Percentiles rank a stretch among this genome's conserved stretches.
These are phyloP conservation scores for Bubo blakistoni DNA, from an alignment of 2,113 vertebrate genomes.

Conservation along the genomic window DNA sequence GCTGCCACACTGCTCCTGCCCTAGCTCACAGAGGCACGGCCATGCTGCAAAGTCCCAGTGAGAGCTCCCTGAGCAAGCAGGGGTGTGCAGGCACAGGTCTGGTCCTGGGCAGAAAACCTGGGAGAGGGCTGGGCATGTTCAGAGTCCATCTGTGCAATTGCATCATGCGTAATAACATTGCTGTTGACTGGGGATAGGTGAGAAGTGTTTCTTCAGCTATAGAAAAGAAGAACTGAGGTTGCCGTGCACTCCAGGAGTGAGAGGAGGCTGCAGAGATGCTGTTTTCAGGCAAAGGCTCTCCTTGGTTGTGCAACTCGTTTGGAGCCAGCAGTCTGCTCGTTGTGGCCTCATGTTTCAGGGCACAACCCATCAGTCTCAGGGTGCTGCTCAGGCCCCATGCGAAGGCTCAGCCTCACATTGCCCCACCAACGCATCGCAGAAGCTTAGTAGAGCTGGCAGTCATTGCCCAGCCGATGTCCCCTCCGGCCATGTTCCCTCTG, in stretches of 20 bases:
- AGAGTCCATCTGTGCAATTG: neutral
- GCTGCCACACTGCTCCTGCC: neutral
- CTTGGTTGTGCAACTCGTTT: neutral
- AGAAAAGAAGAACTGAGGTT: neutral
- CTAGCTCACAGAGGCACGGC: neutral
- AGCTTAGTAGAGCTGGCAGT: neutral
- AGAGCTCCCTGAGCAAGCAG: neutral
- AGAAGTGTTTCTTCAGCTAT: neutral
- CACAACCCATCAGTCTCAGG: neutral
- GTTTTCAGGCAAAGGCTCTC: neutral
- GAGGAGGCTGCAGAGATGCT: neutral
- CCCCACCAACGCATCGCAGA: fast-evolving
- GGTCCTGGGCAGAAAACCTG: neutral
- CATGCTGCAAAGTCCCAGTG: fast-evolving
- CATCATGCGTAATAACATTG: neutral
- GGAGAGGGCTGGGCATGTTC: neutral
- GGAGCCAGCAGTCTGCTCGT: neutral
- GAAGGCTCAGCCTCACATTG: neutral
- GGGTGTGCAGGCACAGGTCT: neutral
- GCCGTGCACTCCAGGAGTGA: neutral
- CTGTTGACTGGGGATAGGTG: neutral
- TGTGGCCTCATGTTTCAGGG: neutral
- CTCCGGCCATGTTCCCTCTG: neutral
- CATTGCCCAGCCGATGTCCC: fast-evolving
- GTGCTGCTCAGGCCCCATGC: neutral